Base-by-base conservation (phyloP, 2,797 vertebrate species). In the Denticeps clupeoides region DNA sequence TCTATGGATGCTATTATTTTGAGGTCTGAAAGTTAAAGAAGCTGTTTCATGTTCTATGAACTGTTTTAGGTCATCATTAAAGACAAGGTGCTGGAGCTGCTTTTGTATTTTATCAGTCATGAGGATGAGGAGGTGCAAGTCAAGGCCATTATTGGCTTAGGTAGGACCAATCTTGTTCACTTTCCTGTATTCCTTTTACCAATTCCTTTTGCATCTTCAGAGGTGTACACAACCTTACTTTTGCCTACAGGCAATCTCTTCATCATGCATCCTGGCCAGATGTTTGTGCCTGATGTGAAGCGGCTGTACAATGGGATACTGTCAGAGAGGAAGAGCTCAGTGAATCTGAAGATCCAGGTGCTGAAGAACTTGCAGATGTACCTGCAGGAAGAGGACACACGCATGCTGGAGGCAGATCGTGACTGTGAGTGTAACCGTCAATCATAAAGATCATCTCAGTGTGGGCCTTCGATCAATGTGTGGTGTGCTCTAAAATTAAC, bases 361-460 rank as follows among this genome's bases (percentile, higher is more conserved):
- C 84, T 98, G 62, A 98, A 96, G 83, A 98, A 98, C 73, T 89
- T 98, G 21, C 94, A 98, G 72, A 98, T 90, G 4, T 98, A 98
- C 69, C 80, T 98, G 57, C 93, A 98, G 71, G 93, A 97, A 70
- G 93, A 98, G 45, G 94, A 98, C 65, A 87, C 91, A 0, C 87
- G 94, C 29, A 98, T 98, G 94, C 94, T 97, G 57, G 90, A 92
- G 62, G 92, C 93, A 23, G 93, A 97, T 73, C 80, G 89, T 79
- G 92, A 98, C 70, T 98, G 93, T 98, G 71, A 85, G 87, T 3
- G 7, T 3, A 2, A 15, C n/a, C 1, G 16, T 18, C n/a, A n/a
- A 5, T 4, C 35, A 21, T 25, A 16, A 3, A 5, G 2, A 13
- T 51, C 16, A 11, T 31, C 6, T 3, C 31, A 18, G 12, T 32